A percentile compares a stretch with the other conserved stretches of the same genome.
Evolutionary conservation across 2,888 invertebrate genomes (phyloP).

Genomic region (Hirtodrosophila trivittata): DNA sequence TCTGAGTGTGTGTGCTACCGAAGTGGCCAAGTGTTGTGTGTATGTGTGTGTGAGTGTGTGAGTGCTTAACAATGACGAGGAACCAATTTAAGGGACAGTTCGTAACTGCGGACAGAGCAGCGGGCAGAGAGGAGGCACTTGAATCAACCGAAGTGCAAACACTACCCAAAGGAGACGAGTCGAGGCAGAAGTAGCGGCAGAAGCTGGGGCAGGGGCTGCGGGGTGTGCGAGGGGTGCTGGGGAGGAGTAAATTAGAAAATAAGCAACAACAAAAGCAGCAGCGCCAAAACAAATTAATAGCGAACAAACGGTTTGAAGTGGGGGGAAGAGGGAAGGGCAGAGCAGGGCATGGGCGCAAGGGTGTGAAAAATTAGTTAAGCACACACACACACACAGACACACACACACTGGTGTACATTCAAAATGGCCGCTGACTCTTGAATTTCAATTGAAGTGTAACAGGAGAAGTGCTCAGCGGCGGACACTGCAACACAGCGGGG

Average conservation of each 20-base stretch:
- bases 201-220: not conserved
- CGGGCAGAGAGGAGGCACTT: conserved; percentile 37
- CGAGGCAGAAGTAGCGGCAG: too few species aligned
- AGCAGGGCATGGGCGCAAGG: conserved; percentile 18
- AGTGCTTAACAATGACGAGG: conserved; percentile 60
- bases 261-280: conserved; percentile 45
- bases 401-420: conserved; percentile 1
- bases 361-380: conserved; percentile 63
- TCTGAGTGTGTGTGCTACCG: conserved; percentile 10
- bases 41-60: conserved; percentile 41
- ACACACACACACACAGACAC: conserved; percentile 1
- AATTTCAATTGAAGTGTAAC: conserved; percentile 72
- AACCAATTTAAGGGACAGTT: conserved; percentile 68
- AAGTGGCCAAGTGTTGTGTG: conserved; percentile 9
- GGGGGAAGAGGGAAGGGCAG: not conserved
- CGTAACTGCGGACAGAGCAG: conserved; percentile 23
- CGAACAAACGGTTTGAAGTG: conserved; percentile 12
- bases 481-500: conserved; percentile 9
- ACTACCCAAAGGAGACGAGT: conserved; percentile 24
- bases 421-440: conserved; percentile 55
- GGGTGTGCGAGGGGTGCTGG: not conserved
- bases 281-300: conserved; percentile 53
- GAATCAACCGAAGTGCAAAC: conserved; percentile 58
- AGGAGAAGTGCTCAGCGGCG: conserved; percentile 54
- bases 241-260: conserved; percentile 60